Conservation (phyloP, 2,888 invertebrate species). For the Drosophila borealis region DNA sequence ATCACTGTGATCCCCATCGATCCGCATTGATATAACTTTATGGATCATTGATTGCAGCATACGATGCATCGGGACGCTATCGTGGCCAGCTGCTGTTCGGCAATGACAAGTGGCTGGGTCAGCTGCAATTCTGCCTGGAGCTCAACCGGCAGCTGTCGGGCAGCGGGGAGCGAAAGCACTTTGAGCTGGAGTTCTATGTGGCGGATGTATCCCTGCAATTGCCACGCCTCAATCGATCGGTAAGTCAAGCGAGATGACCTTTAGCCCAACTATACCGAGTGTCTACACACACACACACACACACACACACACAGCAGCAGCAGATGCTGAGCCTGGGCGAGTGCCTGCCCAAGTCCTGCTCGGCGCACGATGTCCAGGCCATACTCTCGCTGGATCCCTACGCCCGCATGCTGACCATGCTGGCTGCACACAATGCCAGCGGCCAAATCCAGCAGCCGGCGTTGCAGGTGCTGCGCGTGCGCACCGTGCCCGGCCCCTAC, state of each 20-base stretch:
- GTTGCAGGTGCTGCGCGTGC: conserved; percentile 87
- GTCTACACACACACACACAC: background rate
- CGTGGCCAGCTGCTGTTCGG: conserved; percentile 91
- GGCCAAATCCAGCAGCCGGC: conserved; percentile 55
- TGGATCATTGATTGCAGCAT: conserved; percentile 86
- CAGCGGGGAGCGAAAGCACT: conserved; percentile 76
- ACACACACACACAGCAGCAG: conserved; percentile 82
- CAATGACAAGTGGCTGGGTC: conserved; percentile 93
- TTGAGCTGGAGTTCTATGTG: conserved; percentile 83
- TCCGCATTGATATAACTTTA: background rate
- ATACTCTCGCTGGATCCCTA: conserved; percentile 84
- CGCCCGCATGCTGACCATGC: conserved; percentile 73
- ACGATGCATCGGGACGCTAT: conserved; percentile 92
- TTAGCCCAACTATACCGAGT: background rate
- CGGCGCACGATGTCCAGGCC: conserved; percentile 86
- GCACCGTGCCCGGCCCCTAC: conserved; percentile 90
- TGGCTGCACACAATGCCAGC: conserved; percentile 58
- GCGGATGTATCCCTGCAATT: conserved; percentile 77
- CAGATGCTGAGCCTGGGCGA: conserved; percentile 90
- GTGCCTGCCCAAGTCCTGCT: conserved; percentile 90
- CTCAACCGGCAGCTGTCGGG: conserved; percentile 77
- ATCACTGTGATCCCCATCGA: background rate
- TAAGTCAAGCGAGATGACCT: conserved; percentile 39
- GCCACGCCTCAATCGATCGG: conserved; percentile 74
- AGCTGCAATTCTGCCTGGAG: conserved; percentile 89